phyloP scores from a whole-genome alignment of 2,888 invertebrate species.

The Hecatera dysodea region DNA sequence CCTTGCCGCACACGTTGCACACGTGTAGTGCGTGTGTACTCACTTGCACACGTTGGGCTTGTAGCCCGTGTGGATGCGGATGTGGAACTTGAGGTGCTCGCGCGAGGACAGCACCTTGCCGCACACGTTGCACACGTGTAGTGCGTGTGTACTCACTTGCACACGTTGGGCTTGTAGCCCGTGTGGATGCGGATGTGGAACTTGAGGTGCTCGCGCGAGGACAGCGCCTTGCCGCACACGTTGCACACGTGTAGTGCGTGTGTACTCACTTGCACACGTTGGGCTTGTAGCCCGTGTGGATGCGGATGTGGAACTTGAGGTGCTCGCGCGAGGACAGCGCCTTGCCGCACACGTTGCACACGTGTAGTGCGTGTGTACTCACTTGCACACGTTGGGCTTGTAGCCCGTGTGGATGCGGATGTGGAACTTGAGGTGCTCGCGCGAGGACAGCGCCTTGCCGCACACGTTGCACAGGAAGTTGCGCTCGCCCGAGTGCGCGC shows the following conservation, averaged over 20 bases:
- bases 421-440: constrained; percentile 92
- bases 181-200: no score
- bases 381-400: constrained; percentile 90
- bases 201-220: no score
- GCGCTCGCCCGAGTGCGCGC: constrained; percentile 87
- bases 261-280: constrained; percentile 84
- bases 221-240: background rate
- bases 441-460: constrained; percentile 91
- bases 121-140: no score
- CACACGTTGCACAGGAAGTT: constrained; percentile 91
- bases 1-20: no score
- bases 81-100: no score
- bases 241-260: background rate
- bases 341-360: background rate
- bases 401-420: constrained; percentile 92
- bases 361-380: constrained; percentile 15
- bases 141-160: no score
- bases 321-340: constrained; percentile 90
- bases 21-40: no score
- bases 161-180: no score
- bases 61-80: no score
- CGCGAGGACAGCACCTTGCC: no score
- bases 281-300: constrained; percentile 92
- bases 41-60: no score
- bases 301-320: constrained; percentile 91